Evolutionary conservation across 2,888 invertebrate genomes (phyloP).

Genomic region (Odontocolon sp.): DNA sequence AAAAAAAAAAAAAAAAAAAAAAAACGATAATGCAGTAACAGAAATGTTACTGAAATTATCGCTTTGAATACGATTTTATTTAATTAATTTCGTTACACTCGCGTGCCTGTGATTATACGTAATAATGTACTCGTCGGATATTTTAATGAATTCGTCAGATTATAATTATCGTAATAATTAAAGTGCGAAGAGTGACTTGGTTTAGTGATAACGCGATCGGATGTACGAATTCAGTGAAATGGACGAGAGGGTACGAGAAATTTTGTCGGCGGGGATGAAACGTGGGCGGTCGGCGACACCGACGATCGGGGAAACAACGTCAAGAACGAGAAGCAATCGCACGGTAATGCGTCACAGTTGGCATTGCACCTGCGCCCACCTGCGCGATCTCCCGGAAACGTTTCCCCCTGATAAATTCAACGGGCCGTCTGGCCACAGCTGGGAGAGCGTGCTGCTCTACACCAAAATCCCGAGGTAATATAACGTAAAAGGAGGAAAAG

Average conservation of each 20-base stretch:
- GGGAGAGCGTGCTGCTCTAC: slow-evolving; percentile 58
- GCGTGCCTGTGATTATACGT: background rate
- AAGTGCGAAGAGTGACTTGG: background rate
- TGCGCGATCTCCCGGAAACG: slow-evolving; percentile 65
- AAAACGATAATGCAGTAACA: too few relatives aligned
- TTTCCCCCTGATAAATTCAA: slow-evolving; percentile 66
- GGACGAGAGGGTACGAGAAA: slow-evolving; percentile 51
- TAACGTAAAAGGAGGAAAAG: background rate
- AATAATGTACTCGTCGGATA: background rate
- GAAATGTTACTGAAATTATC: too few relatives aligned
- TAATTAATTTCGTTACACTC: too few relatives aligned
- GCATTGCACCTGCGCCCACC: slow-evolving; percentile 76
- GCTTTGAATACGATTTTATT: too few relatives aligned
- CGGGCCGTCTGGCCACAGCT: slow-evolving; percentile 63
- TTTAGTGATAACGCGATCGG: background rate
- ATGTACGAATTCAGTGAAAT: slow-evolving; percentile 41
- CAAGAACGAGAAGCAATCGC: slow-evolving; percentile 72
- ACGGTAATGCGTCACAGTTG: slow-evolving; percentile 78
- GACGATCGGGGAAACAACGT: background rate
- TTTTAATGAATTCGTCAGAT: too few relatives aligned
- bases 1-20: too few relatives aligned
- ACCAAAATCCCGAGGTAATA: slow-evolving; percentile 43
- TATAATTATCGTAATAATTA: background rate
- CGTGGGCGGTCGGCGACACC: slow-evolving; percentile 34
- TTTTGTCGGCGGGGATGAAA: slow-evolving; percentile 47